Evolutionary conservation across 2,113 vertebrate genomes (phyloP).

Genomic region (Hypomesus transpacificus): DNA sequence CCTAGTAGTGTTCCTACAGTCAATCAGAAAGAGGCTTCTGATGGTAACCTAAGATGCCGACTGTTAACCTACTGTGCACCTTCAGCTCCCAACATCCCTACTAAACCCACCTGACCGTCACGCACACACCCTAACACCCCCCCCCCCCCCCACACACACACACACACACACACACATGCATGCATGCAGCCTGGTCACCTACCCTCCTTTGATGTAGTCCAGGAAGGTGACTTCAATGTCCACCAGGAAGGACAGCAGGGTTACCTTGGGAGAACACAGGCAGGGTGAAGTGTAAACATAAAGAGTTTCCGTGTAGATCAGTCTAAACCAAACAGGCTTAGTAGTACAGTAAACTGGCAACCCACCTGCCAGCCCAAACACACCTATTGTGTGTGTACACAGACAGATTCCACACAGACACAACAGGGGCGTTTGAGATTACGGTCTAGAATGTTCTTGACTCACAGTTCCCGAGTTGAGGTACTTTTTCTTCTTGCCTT

Average conservation of each 20-base stretch:
- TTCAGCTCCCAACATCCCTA: no score
- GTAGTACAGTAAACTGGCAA: background rate
- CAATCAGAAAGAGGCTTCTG: no score
- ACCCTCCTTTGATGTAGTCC: slow-evolving; percentile 99
- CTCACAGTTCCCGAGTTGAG: slow-evolving; percentile 96
- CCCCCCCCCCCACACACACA: no score
- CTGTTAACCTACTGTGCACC: no score
- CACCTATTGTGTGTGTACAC: background rate
- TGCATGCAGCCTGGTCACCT: slow-evolving; percentile 58
- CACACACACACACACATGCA: slow-evolving; percentile 20
- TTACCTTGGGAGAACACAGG: slow-evolving; percentile 78
- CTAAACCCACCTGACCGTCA: no score
- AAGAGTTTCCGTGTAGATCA: background rate
- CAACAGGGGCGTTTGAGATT: background rate
- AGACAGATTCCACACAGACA: background rate
- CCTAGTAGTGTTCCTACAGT: no score
- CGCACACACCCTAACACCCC: no score
- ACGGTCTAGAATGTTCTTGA: slow-evolving; percentile 26
- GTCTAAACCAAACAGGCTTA: background rate
- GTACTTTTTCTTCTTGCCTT: slow-evolving; percentile 97
- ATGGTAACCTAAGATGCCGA: no score
- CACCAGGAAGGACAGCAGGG: slow-evolving; percentile 94
- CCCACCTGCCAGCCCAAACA: background rate
- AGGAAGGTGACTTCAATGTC: slow-evolving; percentile 98
- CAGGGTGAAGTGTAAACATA: background rate